Conservation (phyloP, 2,888 invertebrate genomes). For the Flexamia atlantica region DNA sequence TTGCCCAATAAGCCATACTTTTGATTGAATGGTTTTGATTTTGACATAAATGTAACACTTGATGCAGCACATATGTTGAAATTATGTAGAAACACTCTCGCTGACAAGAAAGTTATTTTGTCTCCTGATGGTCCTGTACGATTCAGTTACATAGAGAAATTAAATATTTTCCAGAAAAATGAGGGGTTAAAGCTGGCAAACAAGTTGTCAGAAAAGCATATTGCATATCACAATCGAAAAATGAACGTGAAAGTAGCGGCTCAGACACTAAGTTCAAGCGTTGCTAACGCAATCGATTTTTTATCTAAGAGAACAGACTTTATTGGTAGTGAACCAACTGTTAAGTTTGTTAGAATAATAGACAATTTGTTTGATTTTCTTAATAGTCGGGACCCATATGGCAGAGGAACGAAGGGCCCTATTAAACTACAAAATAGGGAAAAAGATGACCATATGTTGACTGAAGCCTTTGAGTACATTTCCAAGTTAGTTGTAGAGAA, state of each 20-base stretch:
- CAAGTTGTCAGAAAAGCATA: constrained; percentile 40
- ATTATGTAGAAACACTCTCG: constrained; percentile 23
- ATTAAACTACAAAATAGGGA: not conserved
- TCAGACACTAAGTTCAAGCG: constrained; percentile 36
- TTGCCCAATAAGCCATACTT: constrained; percentile 26
- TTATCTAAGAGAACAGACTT: not conserved
- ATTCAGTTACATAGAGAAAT: not conserved
- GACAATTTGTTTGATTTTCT: constrained; percentile 32
- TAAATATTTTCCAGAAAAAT: constrained; percentile 16
- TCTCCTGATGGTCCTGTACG: constrained; percentile 13
- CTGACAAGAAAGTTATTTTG: constrained; percentile 10
- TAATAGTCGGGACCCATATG: constrained; percentile 26
- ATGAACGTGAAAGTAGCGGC: constrained; percentile 40
- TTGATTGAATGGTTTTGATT: constrained; percentile 6
- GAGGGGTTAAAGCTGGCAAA: constrained; percentile 31
- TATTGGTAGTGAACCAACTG: not conserved
- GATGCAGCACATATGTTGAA: constrained; percentile 24
- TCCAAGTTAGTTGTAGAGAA: constrained; percentile 15
- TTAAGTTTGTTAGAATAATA: constrained; percentile 30
- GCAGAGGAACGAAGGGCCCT: constrained; percentile 28
- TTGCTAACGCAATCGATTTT: constrained; percentile 31
- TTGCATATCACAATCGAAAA: constrained; percentile 18
- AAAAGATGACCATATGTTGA: not conserved
- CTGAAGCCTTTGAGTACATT: not conserved
- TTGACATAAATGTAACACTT: constrained; percentile 1